Base-by-base conservation (phyloP, 2,113 vertebrate species). In the Heteronetta atricapilla region DNA sequence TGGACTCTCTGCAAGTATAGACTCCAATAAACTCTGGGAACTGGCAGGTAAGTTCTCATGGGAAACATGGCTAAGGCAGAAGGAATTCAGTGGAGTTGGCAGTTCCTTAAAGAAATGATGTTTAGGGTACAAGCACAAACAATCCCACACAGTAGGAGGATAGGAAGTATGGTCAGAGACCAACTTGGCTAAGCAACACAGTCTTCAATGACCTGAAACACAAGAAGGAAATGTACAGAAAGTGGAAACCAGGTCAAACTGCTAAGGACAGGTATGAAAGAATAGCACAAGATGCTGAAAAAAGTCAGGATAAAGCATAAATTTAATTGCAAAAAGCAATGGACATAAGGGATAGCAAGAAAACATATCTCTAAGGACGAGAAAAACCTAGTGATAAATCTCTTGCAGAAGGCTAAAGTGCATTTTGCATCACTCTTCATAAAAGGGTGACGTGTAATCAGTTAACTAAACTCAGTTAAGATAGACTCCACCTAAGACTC, bases 191-290 rank as follows among this genome's bases (percentile, higher is more conserved):
- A 79, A 79, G 81, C 16, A 58, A 69, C 33, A 11, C 1, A 0
- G 53, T 89, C 81, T 92, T 91, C 86, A 89, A 3, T 92, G 89
- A 93, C 89, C 84, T 94, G 89, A 94, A 95, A 94, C 91, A 50
- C 81, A 48, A 87, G 89, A 93, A 95, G 46, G 17, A 90, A 94
- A 92, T 25, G 81, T 94, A 90, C 95, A 92, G 86, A 86, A 95
- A 87, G 53, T 62, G 25, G 74, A 92, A 96, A 76, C 23, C 66
- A 87, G 86, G 86, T 87, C 94, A 96, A 58, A 82, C 33, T 89
- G 34, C 53, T 66, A 44, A 67, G 48, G 52, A 74, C 46, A 70
- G 94, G 33, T 40, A 60, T 21, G 34, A 92, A 96, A 92, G 73
- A 94, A 90, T 4, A 88, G 73, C 29, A 38, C 20, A 48, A 75